These are phyloP conservation scores for Columba janthina DNA, from an alignment of 2,113 vertebrate species.

Conservation along the genomic window DNA sequence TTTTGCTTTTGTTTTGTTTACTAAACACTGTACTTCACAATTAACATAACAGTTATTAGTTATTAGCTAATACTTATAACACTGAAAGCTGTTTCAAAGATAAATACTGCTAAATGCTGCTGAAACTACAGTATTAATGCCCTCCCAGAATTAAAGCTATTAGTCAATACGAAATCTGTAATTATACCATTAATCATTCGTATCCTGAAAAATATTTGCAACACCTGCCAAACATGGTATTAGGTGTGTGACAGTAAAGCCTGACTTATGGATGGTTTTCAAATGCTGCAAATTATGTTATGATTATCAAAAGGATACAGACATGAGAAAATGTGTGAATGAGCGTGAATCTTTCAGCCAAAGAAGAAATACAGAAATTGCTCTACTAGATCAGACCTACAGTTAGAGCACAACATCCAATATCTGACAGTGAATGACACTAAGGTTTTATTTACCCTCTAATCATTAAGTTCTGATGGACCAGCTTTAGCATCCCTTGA, in stretches of 20 bases:
- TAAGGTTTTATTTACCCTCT: neutral
- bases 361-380: neutral
- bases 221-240: neutral
- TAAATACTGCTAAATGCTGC: neutral
- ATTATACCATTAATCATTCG: neutral
- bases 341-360: neutral
- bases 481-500: neutral
- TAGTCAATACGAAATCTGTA: neutral
- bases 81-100: neutral
- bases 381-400: neutral
- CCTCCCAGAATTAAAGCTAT: neutral
- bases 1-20: neutral
- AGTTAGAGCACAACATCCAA: neutral
- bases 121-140: neutral
- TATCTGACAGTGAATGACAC: neutral
- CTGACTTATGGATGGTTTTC: neutral
- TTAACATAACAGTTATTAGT: neutral
- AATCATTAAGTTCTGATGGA: neutral
- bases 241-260: neutral
- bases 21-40: neutral
- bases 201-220: constrained; percentile 14
- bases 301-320: neutral
- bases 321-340: constrained; percentile 1
- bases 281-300: neutral
- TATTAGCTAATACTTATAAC: neutral